These are phyloP conservation scores for Stratiomys singularior DNA, from an alignment of 2,888 invertebrate species.

Conservation along the genomic window DNA sequence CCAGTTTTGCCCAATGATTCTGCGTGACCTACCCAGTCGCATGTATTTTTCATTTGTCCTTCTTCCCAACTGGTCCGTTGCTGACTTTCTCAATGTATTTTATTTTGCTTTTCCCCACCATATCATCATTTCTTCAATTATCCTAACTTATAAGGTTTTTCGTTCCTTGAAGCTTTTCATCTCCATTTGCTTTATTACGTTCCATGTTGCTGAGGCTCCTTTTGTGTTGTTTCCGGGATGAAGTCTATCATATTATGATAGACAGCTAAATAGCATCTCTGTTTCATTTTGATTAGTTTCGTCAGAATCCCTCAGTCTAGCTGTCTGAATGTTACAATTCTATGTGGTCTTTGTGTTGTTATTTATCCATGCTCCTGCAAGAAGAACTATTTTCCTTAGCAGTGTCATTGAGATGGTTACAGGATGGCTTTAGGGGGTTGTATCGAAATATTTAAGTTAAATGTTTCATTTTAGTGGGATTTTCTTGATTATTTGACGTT, in stretches of 20 bases:
- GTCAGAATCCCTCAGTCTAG: background rate
- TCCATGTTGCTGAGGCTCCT: background rate
- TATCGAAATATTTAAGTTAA: background rate
- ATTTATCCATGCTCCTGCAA: background rate
- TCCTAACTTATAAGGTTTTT: no score
- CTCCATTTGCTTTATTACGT: background rate
- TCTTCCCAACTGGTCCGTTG: no score
- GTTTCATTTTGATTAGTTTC: constrained; percentile 7
- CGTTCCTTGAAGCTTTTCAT: background rate
- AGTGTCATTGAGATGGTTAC: no score
- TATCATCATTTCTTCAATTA: no score
- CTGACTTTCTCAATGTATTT: no score
- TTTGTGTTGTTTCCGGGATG: background rate
- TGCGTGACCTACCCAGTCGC: no score
- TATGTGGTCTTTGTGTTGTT: background rate
- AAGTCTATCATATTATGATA: constrained; percentile 2
- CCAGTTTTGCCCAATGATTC: no score
- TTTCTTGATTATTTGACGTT: background rate
- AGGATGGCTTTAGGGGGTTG: no score
- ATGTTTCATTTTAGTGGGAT: background rate
- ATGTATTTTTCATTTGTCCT: no score
- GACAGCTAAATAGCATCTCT: background rate
- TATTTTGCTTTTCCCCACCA: no score
- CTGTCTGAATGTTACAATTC: background rate
- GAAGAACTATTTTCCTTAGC: background rate